Conservation (phyloP, 2,113 vertebrate species). For the Edolisoma coerulescens region DNA sequence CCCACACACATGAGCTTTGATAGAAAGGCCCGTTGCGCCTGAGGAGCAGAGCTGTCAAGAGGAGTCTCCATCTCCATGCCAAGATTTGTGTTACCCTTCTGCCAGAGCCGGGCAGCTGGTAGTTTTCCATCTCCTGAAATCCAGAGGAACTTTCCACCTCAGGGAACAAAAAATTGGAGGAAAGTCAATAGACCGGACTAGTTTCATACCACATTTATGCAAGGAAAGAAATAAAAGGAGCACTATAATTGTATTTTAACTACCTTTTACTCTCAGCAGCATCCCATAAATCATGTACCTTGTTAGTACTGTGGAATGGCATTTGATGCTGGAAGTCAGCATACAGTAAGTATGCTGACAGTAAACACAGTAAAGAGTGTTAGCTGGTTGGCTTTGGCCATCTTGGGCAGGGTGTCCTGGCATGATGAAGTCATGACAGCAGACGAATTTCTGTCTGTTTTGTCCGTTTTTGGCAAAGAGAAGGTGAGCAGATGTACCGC, state of each 20-base stretch:
- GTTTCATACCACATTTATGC: background rate
- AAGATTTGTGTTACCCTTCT: background rate
- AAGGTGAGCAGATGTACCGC: background rate
- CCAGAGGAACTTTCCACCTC: background rate
- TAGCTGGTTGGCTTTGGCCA: background rate
- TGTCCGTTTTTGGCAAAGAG: background rate
- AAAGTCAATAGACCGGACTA: background rate
- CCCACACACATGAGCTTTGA: background rate
- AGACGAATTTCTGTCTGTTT: background rate
- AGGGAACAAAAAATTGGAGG: background rate
- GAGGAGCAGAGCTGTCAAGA: background rate
- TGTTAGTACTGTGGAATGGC: background rate
- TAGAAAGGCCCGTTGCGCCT: background rate
- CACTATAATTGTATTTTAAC: background rate
- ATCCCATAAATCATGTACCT: background rate
- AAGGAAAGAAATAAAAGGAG: conserved; percentile 2
- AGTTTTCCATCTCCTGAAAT: conserved; percentile 1
- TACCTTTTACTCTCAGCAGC: background rate
- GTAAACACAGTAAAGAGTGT: background rate
- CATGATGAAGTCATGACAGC: background rate
- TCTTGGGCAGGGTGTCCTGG: background rate
- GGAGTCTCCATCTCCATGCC: background rate
- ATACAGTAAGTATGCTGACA: background rate
- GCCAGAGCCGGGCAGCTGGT: background rate
- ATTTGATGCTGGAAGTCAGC: background rate